A percentile compares a stretch with the other conserved stretches of the same genome.
These are phyloP conservation scores for Tokudaia muenninki DNA, from an alignment of 2,797 vertebrate species.

Conservation along the genomic window DNA sequence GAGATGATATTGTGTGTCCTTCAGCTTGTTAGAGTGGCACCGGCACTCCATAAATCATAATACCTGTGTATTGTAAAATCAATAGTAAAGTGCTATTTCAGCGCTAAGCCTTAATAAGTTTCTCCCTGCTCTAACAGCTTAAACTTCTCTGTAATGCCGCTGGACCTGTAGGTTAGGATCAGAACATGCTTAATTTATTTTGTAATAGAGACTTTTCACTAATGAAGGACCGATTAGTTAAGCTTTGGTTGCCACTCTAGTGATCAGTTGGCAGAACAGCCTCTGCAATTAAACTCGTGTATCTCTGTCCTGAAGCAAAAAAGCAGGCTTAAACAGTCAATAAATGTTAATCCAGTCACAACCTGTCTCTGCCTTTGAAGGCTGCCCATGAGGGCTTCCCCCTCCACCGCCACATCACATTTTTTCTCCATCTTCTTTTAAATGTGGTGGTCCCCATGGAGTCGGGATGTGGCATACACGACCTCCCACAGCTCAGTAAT, in stretches of 20 bases:
- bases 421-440: conserved; percentile 92
- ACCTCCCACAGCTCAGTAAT: conserved; percentile 94
- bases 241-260: conserved; percentile 98
- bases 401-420: conserved; percentile 91
- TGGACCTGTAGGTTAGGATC: conserved; percentile 98
- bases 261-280: conserved; percentile 99
- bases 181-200: conserved; percentile 99
- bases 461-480: conserved; percentile 90
- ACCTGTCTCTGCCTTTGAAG: conserved; percentile 97
- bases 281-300: conserved; percentile 96
- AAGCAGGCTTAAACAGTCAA: conserved; percentile 97
- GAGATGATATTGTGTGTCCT: conserved; percentile 99
- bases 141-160: conserved; percentile 97
- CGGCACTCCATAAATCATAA: conserved; percentile 99
- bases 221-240: conserved; percentile 99
- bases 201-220: conserved; percentile 99
- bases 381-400: conserved; percentile 93
- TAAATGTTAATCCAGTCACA: conserved; percentile 99
- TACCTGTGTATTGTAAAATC: conserved; percentile 99
- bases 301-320: conserved; percentile 97
- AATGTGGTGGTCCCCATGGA: conserved; percentile 94
- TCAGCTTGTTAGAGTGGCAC: conserved; percentile 99
- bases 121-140: conserved; percentile 97
- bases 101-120: conserved; percentile 99
- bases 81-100: conserved; percentile 99